phyloP scores from a whole-genome alignment of 2,888 invertebrate genomes.

The Lithophane socia region DNA sequence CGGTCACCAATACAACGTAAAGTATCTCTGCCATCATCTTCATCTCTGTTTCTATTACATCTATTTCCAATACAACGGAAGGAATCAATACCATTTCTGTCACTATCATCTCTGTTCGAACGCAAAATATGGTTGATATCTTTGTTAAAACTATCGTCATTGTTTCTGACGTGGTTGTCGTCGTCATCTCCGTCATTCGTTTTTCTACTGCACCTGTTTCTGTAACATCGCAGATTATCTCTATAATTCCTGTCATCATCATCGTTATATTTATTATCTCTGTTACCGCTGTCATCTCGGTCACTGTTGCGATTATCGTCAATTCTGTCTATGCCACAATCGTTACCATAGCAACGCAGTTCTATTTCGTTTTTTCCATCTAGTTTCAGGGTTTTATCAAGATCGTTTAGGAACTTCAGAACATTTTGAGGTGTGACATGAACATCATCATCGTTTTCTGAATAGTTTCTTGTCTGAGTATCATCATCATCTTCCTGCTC shows the following conservation, averaged over 20 bases:
- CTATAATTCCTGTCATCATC: conserved; percentile 1
- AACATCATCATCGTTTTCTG: not conserved
- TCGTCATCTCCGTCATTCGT: not conserved
- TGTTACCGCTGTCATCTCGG: conserved; percentile 1
- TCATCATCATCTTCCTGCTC: no score
- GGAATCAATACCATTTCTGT: not conserved
- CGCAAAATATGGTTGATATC: not conserved
- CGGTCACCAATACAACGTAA: not conserved
- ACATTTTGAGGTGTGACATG: not conserved
- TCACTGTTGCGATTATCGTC: not conserved
- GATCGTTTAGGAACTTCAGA: conserved; percentile 20
- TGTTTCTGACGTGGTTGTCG: not conserved
- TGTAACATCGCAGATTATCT: conserved; percentile 13
- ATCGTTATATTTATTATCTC: conserved; percentile 31
- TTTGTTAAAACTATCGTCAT: not conserved
- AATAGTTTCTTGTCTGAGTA: not conserved
- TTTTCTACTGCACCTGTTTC: conserved; percentile 23
- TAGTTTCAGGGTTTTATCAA: conserved; percentile 13
- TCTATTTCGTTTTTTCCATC: not conserved
- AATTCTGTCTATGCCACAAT: conserved; percentile 3
- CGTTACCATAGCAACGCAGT: not conserved
- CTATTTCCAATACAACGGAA: conserved; percentile 18
- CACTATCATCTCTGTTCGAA: conserved; percentile 2
- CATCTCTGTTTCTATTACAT: not conserved
- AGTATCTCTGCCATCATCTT: not conserved